Base-by-base conservation (phyloP, 1,140 invertebrate genomes). In the Drosophila parabipectinata region DNA sequence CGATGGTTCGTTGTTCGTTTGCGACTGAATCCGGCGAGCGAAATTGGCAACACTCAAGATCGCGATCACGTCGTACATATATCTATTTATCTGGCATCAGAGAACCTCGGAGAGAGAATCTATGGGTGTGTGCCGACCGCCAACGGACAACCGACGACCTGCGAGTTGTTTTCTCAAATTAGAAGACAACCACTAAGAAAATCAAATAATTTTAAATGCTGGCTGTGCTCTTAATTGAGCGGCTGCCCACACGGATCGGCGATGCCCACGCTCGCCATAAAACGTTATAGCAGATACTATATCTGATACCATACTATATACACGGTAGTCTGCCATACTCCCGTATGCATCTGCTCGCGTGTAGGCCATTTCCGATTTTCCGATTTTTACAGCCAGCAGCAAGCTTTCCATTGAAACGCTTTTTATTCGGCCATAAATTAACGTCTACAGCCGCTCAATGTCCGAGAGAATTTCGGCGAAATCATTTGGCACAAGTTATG, bases 1-100 rank as follows among this genome's bases (percentile, higher is more conserved):
- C 88, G 90, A 88, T 91, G 83, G 88, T 81, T 90, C 88, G 88
- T 89, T 90, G 81, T 89, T 90, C 88, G 88, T 90, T 91, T 90
- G 90, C 88, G 87, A 90, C 88, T 90, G 90, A 90, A 71, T 64
- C 34, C 14, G 54, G 75, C 74, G 60, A 75, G 45, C 63, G 75
- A 80, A 90, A 90, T 90, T 90, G 59, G 84, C 89, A 84, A 84
- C 79, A 77, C 59, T 68, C 71, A 50, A 59, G 73, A 61, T 83
- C 37, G 66, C 15, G 44, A 47, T 47, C 41, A 15, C 41, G 39
- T 15, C 14, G n/a, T 44, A 12, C 34, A 15, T 64, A 32, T 34
- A 34, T 52, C 15, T 54, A 66, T 26, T 48, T 68, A 51, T 56
- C 51, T 51, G 56, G 12, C 53, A 30, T 4, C 45, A 30, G 52